A percentile compares a stretch with the other conserved stretches of the same genome.
phyloP scores from a whole-genome alignment of 2,113 vertebrate species.

The Puma concolor region DNA sequence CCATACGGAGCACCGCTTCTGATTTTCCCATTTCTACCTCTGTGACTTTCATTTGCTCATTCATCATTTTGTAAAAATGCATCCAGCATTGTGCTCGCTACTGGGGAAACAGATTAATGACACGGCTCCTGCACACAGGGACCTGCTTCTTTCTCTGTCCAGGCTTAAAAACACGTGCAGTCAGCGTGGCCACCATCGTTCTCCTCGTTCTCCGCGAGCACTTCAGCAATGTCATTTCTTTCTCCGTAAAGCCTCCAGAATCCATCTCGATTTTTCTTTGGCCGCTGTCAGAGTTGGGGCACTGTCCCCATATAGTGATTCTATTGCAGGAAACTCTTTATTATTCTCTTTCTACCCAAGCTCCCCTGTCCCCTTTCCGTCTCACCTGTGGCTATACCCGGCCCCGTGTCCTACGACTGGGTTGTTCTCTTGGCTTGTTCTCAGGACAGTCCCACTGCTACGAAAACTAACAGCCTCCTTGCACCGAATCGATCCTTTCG shows the following conservation, averaged over 20 bases:
- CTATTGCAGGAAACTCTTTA: neutral
- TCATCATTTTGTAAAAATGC: neutral
- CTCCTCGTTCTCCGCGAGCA: neutral
- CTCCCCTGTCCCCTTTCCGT: neutral
- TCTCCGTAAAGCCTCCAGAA: neutral
- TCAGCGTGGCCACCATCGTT: neutral
- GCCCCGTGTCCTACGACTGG: neutral
- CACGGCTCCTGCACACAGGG: neutral
- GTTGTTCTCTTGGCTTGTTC: neutral
- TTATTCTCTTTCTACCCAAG: rapidly evolving
- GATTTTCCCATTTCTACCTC: neutral
- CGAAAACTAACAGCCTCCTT: neutral
- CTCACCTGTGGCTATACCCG: neutral
- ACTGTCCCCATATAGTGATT: neutral
- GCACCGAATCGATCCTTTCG: neutral
- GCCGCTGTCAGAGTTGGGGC: neutral
- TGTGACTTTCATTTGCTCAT: neutral
- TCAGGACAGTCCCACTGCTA: neutral
- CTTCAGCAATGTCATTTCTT: neutral
- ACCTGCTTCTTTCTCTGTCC: neutral
- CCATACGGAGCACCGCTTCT: neutral
- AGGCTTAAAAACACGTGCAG: neutral
- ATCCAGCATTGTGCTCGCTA: neutral
- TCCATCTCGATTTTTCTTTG: neutral
- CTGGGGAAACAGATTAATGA: neutral